Conservation (phyloP, 1,140 invertebrate species). For the Doryteuthis pealeii region DNA sequence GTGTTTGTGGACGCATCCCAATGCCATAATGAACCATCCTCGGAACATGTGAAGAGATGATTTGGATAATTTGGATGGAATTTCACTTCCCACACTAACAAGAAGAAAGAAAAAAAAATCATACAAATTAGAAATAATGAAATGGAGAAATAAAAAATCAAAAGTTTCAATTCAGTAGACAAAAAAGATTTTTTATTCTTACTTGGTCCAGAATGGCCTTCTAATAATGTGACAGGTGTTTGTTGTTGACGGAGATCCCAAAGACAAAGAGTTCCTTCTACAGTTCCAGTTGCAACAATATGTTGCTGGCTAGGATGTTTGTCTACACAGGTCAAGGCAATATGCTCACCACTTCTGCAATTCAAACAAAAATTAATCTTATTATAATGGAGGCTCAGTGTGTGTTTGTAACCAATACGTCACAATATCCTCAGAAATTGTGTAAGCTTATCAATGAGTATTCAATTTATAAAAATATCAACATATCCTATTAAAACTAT, state of each 20-base stretch:
- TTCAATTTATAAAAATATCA: too few relatives aligned
- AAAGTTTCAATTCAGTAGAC: too few relatives aligned
- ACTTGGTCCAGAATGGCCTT: slow-evolving; percentile 73
- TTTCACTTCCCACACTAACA: slow-evolving; percentile 75
- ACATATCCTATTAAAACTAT: too few relatives aligned
- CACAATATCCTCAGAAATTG: background rate
- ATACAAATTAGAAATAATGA: too few relatives aligned
- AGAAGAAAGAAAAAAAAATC: slow-evolving; percentile 30
- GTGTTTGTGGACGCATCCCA: slow-evolving; percentile 67
- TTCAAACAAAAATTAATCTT: too few relatives aligned
- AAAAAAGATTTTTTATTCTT: slow-evolving; percentile 29
- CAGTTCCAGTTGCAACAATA: slow-evolving; percentile 67
- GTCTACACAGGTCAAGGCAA: slow-evolving; percentile 70
- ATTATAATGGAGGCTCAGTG: background rate
- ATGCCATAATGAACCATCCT: slow-evolving; percentile 81
- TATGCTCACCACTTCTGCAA: slow-evolving; percentile 57
- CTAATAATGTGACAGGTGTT: slow-evolving; percentile 77
- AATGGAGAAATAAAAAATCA: too few relatives aligned
- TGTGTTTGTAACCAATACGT: background rate
- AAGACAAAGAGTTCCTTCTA: slow-evolving; percentile 49
- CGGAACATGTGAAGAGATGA: slow-evolving; percentile 78
- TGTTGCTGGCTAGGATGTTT: slow-evolving; percentile 85
- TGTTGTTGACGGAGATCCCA: slow-evolving; percentile 72
- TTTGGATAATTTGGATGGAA: slow-evolving; percentile 82
- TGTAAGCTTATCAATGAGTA: too few relatives aligned